Evolutionary conservation across 2,113 vertebrate genomes (phyloP), one percentile per base, ranked within the genome.

Genomic region (Origma solitaria): DNA sequence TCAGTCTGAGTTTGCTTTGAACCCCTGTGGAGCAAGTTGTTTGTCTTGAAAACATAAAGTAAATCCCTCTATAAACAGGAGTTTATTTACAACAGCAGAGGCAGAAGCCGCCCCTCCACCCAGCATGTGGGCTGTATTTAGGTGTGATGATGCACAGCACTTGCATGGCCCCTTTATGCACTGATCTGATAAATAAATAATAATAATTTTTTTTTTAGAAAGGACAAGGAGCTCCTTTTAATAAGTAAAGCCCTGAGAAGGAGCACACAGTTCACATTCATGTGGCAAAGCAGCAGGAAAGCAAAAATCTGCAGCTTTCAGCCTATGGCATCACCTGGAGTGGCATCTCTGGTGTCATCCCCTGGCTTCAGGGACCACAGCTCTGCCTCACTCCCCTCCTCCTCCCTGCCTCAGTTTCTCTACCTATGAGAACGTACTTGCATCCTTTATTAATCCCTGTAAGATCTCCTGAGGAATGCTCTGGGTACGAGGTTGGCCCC

Each of bases 341-440:
- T 5, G 1, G 11, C 61, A 17, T 57, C 61, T 35, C 37, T 24
- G 10, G 6, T 62, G 69, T 51, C 68, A 60, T 13, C 44, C 13
- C 40, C 17, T 7, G 2, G 27, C 40, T 75, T 60, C 3, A 2
- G 53, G 23, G 22, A 44, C 24, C 3, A 1, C 4, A 15, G 42
- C 60, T 78, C 35, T 54, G 68, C 30, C 64, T 81, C 0, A 0
- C 53, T 62, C 30, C 42, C 25, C 42, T 15, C n/a, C 44, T 91
- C 68, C 42, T 82, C 49, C 66, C 44, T 82, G 86, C 93, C 89
- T 91, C 89, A 50, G 88, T 88, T 90, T 93, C 79, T 15, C 88
- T 33, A 2, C 22, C n/a, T 49, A 1, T 49, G 7, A 57, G 85
- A n/a, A 69, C 85, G 15, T 33, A 65, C 47, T 70, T 57, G 66